Percentiles rank a stretch among this genome's conserved stretches.
Conservation (phyloP, 2,888 invertebrate genomes). For the Drosophila mimica region DNA sequence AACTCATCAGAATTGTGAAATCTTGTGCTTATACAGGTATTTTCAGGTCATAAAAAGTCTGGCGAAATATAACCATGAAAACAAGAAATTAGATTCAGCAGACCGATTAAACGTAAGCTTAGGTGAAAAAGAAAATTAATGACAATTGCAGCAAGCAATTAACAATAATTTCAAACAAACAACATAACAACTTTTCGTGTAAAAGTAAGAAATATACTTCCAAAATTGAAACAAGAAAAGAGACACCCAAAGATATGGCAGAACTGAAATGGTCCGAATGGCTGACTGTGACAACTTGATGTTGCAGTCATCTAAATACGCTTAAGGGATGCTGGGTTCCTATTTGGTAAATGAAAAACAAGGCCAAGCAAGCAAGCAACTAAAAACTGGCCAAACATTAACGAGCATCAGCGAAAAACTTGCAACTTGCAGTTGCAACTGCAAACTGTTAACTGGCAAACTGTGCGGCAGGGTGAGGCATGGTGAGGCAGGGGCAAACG, state of each 20-base stretch:
- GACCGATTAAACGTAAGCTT: conserved; percentile 28
- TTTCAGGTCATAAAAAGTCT: conserved; percentile 17
- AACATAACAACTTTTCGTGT: conserved; percentile 36
- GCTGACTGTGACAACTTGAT: conserved; percentile 56
- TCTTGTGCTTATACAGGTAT: neutral
- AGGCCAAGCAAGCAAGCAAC: conserved; percentile 17
- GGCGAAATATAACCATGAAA: conserved; percentile 17
- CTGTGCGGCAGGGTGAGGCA: neutral
- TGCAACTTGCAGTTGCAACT: conserved; percentile 50
- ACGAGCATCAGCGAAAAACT: conserved; percentile 74
- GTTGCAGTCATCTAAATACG: conserved; percentile 28
- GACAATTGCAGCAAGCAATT: conserved; percentile 62
- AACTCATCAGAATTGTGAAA: conserved; percentile 33
- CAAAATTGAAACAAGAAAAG: conserved; percentile 17
- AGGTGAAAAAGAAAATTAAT: conserved; percentile 24
- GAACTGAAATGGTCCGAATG: conserved; percentile 38
- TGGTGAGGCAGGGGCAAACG: neutral
- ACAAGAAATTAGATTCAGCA: conserved; percentile 2
- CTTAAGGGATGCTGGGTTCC: conserved; percentile 39
- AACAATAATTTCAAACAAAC: conserved; percentile 63
- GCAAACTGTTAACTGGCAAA: conserved; percentile 39
- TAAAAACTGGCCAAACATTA: conserved; percentile 68
- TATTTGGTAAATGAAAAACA: conserved; percentile 62
- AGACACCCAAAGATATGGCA: conserved; percentile 22
- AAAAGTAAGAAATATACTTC: conserved; percentile 29